Evolutionary conservation across 2,888 invertebrate genomes (phyloP), one percentile per base, ranked within the genome.

Genomic region (Lutraria lutraria): DNA sequence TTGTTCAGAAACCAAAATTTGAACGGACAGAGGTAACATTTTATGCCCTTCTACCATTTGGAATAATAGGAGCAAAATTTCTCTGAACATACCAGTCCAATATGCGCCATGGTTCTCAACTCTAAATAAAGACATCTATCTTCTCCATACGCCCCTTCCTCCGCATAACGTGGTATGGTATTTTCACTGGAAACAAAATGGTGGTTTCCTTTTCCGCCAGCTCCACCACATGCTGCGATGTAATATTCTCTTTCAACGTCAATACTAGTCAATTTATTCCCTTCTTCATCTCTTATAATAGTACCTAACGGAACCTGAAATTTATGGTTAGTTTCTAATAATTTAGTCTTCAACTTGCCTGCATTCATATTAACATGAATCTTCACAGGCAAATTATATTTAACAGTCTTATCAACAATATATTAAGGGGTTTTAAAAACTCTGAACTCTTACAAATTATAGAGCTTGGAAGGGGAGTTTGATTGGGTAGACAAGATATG

Each of bases 121-220:
- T 99, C 99, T 15, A 99, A 96, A 0, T 97, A 96, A 96, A 96
- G 85, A 25, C 63, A 43, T 25, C 93, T 89, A 34, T 97, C 97
- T 97, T 99, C 99, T 0, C 99, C 99, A 0, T 93, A 81, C 0
- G 98, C 99, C 0, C 99, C 99, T 92, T 97, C 97, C 96, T 99
- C 99, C 10, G 98, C 98, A 89, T 99, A 97, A 92, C 98, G 97
- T 0, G 99, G 99, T 0, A 98, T 97, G 97, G 97, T 98, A 98
- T 95, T 98, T 97, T 81, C 97, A 94, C 98, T 98, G 0, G 98
- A 98, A 31, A 98, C 97, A 96, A 99, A 99, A 97, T 98, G 99
- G 91, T 98, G 97, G 97, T 99, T 99, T 0, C 99, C 99, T 95
- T 98, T 98, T 0, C 99, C 99, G 0, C 99, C 99, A 0, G 98